Base-by-base conservation (phyloP, 2,113 vertebrate species). In the Phalacrocorax brasilianus region DNA sequence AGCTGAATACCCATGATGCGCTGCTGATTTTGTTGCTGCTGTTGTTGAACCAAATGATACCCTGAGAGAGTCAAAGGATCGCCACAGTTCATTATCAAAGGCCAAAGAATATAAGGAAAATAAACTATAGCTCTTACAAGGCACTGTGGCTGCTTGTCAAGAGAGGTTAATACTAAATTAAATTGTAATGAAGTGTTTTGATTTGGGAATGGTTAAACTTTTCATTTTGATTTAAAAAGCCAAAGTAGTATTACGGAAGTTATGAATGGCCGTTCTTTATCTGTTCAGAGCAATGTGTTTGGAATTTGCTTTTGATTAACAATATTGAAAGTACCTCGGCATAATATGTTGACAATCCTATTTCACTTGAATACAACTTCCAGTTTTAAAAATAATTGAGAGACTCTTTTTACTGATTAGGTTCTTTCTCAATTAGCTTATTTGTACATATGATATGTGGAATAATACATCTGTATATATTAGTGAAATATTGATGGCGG, bases 101-200 rank as follows among this genome's bases (percentile, higher is more conserved):
- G 94, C 50, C 87, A 87, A 52, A 75, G 62, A 70, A 12, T 26
- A 79, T 8, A 75, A 91, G 71, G 22, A 24, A 91, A 88, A 96
- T 76, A 94, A 94, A 88, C 91, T 85, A 38, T 24, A 95, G 68
- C 49, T 73, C 62, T 85, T 32, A 26, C 40, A 58, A 21, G 20
- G 27, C 74, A 32, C 58, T 23, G 74, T 76, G 62, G 40, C 66
- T 67, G 56, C 89, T 71, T 82, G 62, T 89, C 58, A 49, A 38
- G 66, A 62, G 50, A 94, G 85, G 94, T 89, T 91, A 94, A 83
- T 91, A 67, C 32, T 76, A 76, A 91, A 93, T 62, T 89, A 78
- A 91, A 75, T 73, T 70, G 71, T 72, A 93, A 94, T 91, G 42
- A 88, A 95, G 50, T 70, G 63, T n/a, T 94, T 95, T 88, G 50